Conservation (phyloP, 2,888 invertebrate species). For the Steinernema scapterisci region DNA sequence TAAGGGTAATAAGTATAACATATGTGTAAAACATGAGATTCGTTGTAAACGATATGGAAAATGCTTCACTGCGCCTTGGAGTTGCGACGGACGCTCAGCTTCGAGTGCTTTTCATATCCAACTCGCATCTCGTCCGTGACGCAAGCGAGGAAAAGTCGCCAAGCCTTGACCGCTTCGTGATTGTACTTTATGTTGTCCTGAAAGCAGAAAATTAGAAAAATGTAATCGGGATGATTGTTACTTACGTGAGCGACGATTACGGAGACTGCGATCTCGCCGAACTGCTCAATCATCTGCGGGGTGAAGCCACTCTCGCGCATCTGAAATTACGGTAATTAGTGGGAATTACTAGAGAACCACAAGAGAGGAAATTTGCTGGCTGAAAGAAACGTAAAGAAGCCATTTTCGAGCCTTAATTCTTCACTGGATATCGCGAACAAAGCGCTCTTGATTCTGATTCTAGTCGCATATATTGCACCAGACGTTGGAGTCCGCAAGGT, state of each 20-base stretch:
- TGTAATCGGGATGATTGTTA: too few species aligned
- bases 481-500: too few species aligned
- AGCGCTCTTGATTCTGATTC: too few species aligned
- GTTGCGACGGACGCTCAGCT: constrained; percentile 21
- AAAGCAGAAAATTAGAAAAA: constrained; percentile 1
- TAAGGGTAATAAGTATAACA: too few species aligned
- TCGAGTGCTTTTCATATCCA: constrained; percentile 34
- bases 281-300: constrained; percentile 53
- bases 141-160: constrained; percentile 51
- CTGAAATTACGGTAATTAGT: constrained; percentile 32
- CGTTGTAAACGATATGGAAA: too few species aligned
- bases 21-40: too few species aligned
- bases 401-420: too few species aligned
- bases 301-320: constrained; percentile 54
- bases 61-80: constrained; percentile 2
- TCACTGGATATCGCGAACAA: too few species aligned
- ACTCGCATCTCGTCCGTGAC: constrained; percentile 55
- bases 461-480: too few species aligned
- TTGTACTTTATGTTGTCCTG: constrained; percentile 53
- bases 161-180: constrained; percentile 40
- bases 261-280: constrained; percentile 50
- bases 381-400: too few species aligned
- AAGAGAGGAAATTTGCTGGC: too few species aligned
- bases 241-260: constrained; percentile 50
- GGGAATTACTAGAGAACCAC: neutral